Evolutionary conservation across 2,113 vertebrate species (phyloP), one percentile per base, ranked within the genome.

Genomic region (Oostethus manadensis): DNA sequence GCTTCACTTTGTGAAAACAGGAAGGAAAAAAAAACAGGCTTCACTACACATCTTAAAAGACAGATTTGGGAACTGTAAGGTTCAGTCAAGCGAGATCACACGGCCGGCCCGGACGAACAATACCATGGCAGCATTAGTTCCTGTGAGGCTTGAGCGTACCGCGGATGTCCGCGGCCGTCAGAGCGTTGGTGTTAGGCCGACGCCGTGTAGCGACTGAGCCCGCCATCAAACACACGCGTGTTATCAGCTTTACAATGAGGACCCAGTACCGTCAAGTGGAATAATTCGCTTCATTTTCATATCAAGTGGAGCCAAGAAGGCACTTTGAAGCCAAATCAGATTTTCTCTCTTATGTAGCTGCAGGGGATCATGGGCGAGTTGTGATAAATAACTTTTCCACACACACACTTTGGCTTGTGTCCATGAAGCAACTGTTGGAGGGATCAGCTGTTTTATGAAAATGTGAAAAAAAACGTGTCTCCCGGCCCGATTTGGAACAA

Each of bases 321-420:
- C 17, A 17, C 62, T 68, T 62, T 71, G 64, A 74, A 64, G 53
- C 68, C 43, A 11, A 20, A 57, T 66, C 23, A 1, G 20, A 61
- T 64, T 54, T 33, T 53, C 51, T 7, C 6, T 63, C 3, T 65
- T 65, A 51, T n/a, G 1, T 45, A 73, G 62, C 48, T 1, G 2
- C 22, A 17, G 8, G 40, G 22, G 40, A 26, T 58, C 60, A 26
- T 42, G 20, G 23, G 51, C 50, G 57, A 14, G 18, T 22, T 2
- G 11, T 3, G 10, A n/a, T 33, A 40, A 15, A 14, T 40, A 21
- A 13, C 35, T 10, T 17, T 8, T 17, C 8, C 46, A 47, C 45
- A 47, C 46, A 18, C n/a, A 18, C 46, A 18, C 18, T 21, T 4
- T 22, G 20, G 20, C 20, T 49, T 22, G 21, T 22, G 47, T 14